These are phyloP conservation scores for Semotilus atromaculatus DNA, from an alignment of 2,797 vertebrate species.

Conservation along the genomic window DNA sequence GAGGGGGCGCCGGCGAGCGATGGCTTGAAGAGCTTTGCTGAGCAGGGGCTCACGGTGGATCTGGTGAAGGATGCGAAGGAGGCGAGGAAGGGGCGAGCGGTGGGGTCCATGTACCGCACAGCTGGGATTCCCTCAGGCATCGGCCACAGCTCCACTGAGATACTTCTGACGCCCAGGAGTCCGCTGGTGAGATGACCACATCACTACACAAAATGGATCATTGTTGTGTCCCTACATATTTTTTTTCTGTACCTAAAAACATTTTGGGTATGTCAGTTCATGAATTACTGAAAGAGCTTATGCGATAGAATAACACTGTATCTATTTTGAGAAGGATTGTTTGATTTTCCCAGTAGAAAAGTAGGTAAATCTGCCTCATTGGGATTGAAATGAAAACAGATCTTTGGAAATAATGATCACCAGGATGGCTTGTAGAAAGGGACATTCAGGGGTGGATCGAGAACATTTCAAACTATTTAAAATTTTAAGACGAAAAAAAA, in stretches of 20 bases:
- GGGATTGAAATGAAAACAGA: not conserved
- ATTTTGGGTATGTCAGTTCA: not conserved
- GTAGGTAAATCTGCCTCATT: not conserved
- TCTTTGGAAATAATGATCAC: not conserved
- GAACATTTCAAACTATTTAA: not conserved
- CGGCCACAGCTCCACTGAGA: conserved; percentile 82
- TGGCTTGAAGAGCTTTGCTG: conserved; percentile 80
- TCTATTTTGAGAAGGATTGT: not conserved
- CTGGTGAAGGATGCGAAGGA: conserved; percentile 80
- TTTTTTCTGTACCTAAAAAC: not conserved
- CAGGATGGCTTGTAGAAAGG: not conserved
- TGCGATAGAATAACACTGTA: not conserved
- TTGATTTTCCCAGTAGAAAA: not conserved
- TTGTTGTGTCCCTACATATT: not conserved
- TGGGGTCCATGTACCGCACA: conserved; percentile 79
- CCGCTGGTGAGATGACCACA: conserved; percentile 72
- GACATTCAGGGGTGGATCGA: not conserved
- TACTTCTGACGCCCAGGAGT: conserved; percentile 77
- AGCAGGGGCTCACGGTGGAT: conserved; percentile 80
- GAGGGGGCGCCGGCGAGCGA: conserved; percentile 74
- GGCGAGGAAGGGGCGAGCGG: conserved; percentile 73
- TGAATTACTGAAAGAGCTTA: not conserved
- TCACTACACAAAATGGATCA: not conserved
- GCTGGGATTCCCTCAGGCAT: conserved; percentile 79
- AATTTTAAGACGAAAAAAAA: too few species aligned